These are phyloP conservation scores for Casuarius casuarius DNA, from an alignment of 2,113 vertebrate genomes.

Conservation along the genomic window DNA sequence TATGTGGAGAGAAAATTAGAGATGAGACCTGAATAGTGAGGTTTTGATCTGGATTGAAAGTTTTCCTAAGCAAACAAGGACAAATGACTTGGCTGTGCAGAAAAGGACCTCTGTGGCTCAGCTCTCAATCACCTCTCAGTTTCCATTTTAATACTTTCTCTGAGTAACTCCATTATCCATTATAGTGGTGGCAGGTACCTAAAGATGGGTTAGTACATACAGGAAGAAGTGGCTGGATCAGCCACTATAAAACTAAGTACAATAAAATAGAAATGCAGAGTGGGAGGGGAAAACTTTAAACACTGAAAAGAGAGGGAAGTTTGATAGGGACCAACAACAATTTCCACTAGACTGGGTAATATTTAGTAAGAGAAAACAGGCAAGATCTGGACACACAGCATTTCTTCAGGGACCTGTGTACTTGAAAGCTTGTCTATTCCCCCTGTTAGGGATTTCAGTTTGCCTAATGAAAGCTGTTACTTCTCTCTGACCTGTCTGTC, in stretches of 20 bases:
- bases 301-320: neutral
- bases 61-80: neutral
- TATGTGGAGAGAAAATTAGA: neutral
- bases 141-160: neutral
- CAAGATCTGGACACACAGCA: accelerated
- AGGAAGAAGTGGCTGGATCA: neutral
- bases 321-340: neutral
- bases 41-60: neutral
- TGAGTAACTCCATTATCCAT: neutral
- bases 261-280: neutral
- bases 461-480: neutral
- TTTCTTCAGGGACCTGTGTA: neutral
- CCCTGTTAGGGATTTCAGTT: neutral
- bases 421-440: neutral
- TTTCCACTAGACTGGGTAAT: neutral
- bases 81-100: neutral
- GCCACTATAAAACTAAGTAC: neutral
- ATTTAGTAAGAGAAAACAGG: neutral
- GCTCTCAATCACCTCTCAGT: neutral
- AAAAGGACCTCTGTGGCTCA: neutral
- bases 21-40: neutral
- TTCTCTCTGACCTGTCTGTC: neutral
- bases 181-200: neutral
- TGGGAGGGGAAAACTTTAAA: neutral
- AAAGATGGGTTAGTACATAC: neutral